Evolutionary conservation across 2,797 vertebrate genomes (phyloP), one percentile per base, ranked within the genome.

Genomic region (Eidolon dupreanum): DNA sequence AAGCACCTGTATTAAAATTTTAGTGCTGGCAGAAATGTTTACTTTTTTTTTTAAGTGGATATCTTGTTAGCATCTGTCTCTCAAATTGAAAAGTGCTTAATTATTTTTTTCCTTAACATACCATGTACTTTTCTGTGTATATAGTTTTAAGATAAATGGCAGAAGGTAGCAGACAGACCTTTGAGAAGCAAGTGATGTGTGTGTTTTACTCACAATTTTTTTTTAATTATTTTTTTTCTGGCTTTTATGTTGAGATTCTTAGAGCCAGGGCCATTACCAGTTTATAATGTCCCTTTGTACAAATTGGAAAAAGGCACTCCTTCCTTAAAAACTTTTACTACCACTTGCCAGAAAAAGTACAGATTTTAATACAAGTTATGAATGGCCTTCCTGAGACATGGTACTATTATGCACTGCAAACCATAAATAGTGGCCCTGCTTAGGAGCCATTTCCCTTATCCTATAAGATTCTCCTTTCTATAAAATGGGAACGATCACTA

Each of bases 321-420:
- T 92, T 92, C 38, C 61, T 78, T 92, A 71, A 63, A 97, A 93
- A 79, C 22, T 28, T 88, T 95, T 74, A 28, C 8, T 87, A 53
- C 61, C 3, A 17, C 75, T 46, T 91, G 12, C 59, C 87, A 94
- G 86, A 73, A 78, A 84, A 90, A 81, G 13, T 51, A 16, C 28
- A 63, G 11, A 82, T 82, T 82, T 63, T 46, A 49, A 46, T 41
- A 61, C 11, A 65, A 82, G 63, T 82, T 63, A 82, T 36, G 49
- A 82, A 53, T 86, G 43, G 15, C 13, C 8, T 31, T 68, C 51
- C 41, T 73, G 63, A 33, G n/a, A 20, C 65, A 41, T 11, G 16
- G 33, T 82, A 63, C n/a, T 92, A 0, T 24, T 66, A 53, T 75
- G 4, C 74, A 53, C 19, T 75, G 51, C 22, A 74, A 79, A 15